These are phyloP conservation scores for Portevinia maculata DNA, from an alignment of 2,888 invertebrate species.

Conservation along the genomic window DNA sequence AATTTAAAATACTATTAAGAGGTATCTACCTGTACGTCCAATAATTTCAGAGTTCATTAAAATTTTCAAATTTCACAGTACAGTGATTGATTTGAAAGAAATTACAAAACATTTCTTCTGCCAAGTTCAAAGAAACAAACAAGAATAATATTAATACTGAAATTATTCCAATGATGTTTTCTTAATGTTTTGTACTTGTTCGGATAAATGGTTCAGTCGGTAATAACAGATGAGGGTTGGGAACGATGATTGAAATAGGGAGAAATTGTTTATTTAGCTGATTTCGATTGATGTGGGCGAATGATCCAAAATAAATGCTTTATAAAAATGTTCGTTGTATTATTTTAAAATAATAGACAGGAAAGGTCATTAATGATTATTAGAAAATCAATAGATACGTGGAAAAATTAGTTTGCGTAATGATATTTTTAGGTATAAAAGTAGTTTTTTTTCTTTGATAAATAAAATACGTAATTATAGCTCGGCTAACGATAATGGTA, in stretches of 20 bases:
- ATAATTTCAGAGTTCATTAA: constrained; percentile 16
- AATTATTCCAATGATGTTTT: constrained; percentile 36
- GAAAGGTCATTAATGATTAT: too few species aligned
- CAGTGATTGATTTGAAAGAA: not conserved
- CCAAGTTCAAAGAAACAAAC: constrained; percentile 45
- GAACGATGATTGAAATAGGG: constrained; percentile 10
- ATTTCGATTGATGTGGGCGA: not conserved
- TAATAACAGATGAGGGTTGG: not conserved
- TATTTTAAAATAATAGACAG: too few species aligned
- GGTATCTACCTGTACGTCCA: not conserved
- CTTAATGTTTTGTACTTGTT: not conserved
- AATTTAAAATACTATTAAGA: too few species aligned
- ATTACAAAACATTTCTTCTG: constrained; percentile 4
- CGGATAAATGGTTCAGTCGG: constrained; percentile 12
- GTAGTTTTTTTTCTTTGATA: too few species aligned
- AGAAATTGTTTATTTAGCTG: not conserved
- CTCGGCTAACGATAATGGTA: too few species aligned
- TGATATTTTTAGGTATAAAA: too few species aligned
- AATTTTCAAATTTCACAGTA: constrained; percentile 13
- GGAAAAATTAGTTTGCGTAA: too few species aligned
- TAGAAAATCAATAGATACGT: too few species aligned
- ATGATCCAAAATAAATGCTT: too few species aligned
- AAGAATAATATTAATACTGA: constrained; percentile 22
- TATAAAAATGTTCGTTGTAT: too few species aligned
- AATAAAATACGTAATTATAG: too few species aligned